Evolutionary conservation across 2,797 vertebrate genomes (phyloP), one percentile per base, ranked within the genome.

Genomic region (Trichosurus vulpecula): DNA sequence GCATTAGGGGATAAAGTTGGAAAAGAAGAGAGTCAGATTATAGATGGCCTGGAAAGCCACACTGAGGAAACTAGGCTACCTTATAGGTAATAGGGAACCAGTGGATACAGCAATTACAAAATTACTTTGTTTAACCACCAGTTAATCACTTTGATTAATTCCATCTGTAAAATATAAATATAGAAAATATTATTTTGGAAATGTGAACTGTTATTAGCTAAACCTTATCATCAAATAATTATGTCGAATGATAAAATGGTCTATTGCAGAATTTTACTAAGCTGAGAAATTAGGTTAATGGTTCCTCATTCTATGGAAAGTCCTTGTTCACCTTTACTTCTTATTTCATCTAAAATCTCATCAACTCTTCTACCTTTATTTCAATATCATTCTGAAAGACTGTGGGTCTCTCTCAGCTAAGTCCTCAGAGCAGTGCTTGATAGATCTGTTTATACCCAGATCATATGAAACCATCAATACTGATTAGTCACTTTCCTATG

Each of bases 401-500:
- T 93, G 93, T 47, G 96, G 52, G 92, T 96, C 96, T 95, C 89
- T 52, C 14, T 47, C 91, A 95, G 51, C 91, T 31, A 90, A 47
- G 74, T 56, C 94, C 54, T 87, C 90, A 25, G 25, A 94, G 93
- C 61, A 56, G 90, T 89, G 94, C 91, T 92, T 95, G 52, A 74
- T 81, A 54, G 35, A 95, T 91, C 13, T 52, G 27, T 54, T 94
- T 95, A 96, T 92, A 95, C 93, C 90, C 90, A 74, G 93, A 52
- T 93, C 58, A 52, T 74, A 93, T 93, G 94, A 95, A 97, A 96
- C 52, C 52, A 96, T 97, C 97, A 96, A 31, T 97, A 55, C 92
- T 94, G 93, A 96, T 98, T 93, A 96, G 91, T 54, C 89, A 90
- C 52, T 95, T 96, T 97, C 93, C 92, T 94, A 92, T 93, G 92